These are phyloP conservation scores for Aplochiton taeniatus DNA, from an alignment of 2,797 vertebrate species.

Conservation along the genomic window DNA sequence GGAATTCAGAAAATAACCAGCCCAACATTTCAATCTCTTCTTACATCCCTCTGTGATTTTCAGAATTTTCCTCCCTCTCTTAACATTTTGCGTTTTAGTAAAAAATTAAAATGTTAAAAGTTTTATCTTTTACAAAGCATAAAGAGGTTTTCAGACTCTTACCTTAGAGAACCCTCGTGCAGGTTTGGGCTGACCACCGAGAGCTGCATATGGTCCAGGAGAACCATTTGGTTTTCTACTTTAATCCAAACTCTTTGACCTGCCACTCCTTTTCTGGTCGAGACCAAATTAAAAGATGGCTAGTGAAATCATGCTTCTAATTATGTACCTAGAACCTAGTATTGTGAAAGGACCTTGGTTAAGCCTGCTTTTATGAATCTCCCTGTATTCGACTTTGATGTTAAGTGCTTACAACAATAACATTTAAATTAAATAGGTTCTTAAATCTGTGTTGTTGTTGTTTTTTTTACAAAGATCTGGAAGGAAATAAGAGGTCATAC, in stretches of 20 bases:
- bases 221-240: conserved; percentile 33
- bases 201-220: conserved; percentile 21
- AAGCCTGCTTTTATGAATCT: conserved; percentile 2
- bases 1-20: conserved; percentile 60
- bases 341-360: no score
- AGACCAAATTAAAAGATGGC: no score
- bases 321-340: not conserved
- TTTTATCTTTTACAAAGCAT: no score
- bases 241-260: conserved; percentile 27
- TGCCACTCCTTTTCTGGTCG: no score
- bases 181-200: conserved; percentile 36
- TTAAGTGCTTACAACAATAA: conserved; percentile 41
- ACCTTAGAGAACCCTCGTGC: conserved; percentile 28
- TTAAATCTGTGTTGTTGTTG: conserved; percentile 49
- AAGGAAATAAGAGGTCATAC: conserved; percentile 53
- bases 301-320: conserved; percentile 18
- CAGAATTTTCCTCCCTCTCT: conserved; percentile 43
- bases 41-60: conserved; percentile 54
- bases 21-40: conserved; percentile 60
- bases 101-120: not conserved
- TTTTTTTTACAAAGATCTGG: conserved; percentile 73
- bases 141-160: no score
- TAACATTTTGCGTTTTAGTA: conserved; percentile 17
- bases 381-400: conserved; percentile 48
- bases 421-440: conserved; percentile 38